Evolutionary conservation across 2,888 invertebrate species (phyloP).

Genomic region (Octonoba sinensis): DNA sequence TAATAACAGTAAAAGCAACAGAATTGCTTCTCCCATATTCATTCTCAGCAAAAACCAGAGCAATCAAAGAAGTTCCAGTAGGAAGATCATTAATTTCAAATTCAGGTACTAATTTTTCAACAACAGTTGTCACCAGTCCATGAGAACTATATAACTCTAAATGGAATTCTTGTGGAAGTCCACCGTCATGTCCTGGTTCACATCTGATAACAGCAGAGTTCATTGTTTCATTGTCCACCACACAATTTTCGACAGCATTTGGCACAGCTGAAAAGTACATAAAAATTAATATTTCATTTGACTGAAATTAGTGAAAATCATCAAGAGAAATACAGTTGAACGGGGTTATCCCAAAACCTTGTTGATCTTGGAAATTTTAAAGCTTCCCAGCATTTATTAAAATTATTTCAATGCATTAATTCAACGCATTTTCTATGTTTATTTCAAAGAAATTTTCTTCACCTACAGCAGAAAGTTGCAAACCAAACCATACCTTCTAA

Average conservation of each 20-base stretch:
- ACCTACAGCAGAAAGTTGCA: too few relatives aligned
- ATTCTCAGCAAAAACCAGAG: slow-evolving; percentile 55
- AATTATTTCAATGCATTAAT: too few relatives aligned
- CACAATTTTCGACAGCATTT: slow-evolving; percentile 48
- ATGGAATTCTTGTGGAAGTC: slow-evolving; percentile 43
- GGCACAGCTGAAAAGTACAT: slow-evolving; percentile 26
- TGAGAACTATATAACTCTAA: slow-evolving; percentile 43
- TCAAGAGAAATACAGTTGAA: too few relatives aligned
- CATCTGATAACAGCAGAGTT: slow-evolving; percentile 42
- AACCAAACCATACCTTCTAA: too few relatives aligned
- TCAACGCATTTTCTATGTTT: too few relatives aligned
- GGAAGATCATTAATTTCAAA: slow-evolving; percentile 38
- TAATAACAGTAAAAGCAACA: slow-evolving; percentile 46
- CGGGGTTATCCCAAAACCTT: too few relatives aligned
- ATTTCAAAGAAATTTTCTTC: too few relatives aligned
- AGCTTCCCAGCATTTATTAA: too few relatives aligned
- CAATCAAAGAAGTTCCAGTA: slow-evolving; percentile 43
- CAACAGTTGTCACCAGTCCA: slow-evolving; percentile 29
- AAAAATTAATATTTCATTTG: too few relatives aligned
- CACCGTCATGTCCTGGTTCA: slow-evolving; percentile 46
- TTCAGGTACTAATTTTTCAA: slow-evolving; percentile 21
- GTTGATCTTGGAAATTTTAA: too few relatives aligned
- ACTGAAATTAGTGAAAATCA: too few relatives aligned
- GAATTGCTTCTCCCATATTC: slow-evolving; percentile 48
- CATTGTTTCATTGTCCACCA: slow-evolving; percentile 41